Evolutionary conservation across 2,113 vertebrate genomes (phyloP), one percentile per base, ranked within the genome.

Genomic region (Fregata magnificens): DNA sequence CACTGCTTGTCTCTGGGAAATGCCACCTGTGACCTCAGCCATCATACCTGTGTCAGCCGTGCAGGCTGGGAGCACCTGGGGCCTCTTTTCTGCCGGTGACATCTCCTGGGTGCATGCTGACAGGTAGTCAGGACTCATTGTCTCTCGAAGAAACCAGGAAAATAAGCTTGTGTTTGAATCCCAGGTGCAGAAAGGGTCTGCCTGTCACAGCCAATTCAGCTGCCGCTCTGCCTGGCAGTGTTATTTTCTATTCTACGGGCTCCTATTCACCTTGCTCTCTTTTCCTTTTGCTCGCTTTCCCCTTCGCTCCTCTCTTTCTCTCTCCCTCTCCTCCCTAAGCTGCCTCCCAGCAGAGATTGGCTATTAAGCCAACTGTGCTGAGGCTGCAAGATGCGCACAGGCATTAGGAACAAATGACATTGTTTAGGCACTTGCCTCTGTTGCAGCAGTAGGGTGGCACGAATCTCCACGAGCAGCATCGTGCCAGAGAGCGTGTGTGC

Each of bases 121-220:
- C 96, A 97, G 86, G 77, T 93, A 95, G 94, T 97, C 93, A 95
- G 91, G 91, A 96, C 83, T 97, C 89, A 89, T 79, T 92, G 94
- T 93, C 86, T 96, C 83, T 89, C 1, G 14, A 93, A 94, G 85
- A 89, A 92, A 88, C 56, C 24, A 59, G 86, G 74, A 88, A 90
- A 95, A 97, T 95, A 95, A 91, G 76, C 85, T 96, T 80, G 25
- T 12, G 25, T 81, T 89, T 90, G 96, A 97, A 96, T 92, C 92
- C 80, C 94, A 97, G 94, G 79, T 96, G 95, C 92, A 82, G 88
- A 86, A 72, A 84, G 69, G 72, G 81, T 73, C 86, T 93, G 76
- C 69, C 77, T 98, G 96, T 97, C 94, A 95, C 59, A 96, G 92
- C 28, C 94, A 96, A 95, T 97, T 96, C 92, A 89, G 76, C 62